phyloP scores from a whole-genome alignment of 2,113 vertebrate species.

The Solea solea region DNA sequence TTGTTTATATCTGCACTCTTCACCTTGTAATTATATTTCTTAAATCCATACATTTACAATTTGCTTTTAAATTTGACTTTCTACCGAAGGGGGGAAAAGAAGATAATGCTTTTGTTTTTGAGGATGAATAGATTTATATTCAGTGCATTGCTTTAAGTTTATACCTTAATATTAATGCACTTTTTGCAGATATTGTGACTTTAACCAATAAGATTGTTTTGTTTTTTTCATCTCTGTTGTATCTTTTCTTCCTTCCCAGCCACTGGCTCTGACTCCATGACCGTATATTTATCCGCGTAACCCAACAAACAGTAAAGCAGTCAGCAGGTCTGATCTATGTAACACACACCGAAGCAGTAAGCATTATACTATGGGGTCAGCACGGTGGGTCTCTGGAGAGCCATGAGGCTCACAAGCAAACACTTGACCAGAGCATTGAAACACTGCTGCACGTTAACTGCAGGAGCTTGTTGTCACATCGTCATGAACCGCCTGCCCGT shows the following conservation, averaged over 20 bases:
- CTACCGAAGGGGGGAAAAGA: no score
- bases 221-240: not conserved
- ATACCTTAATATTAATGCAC: not conserved
- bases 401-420: constrained; percentile 32
- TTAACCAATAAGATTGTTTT: not conserved
- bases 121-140: no score
- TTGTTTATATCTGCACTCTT: no score
- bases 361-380: constrained; percentile 55
- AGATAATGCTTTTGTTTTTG: no score
- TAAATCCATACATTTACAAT: no score
- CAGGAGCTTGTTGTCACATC: constrained; percentile 2
- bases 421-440: constrained; percentile 20
- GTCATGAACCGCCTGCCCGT: not conserved
- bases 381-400: constrained; percentile 39
- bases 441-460: constrained; percentile 8
- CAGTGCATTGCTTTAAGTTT: not conserved
- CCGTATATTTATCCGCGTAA: not conserved
- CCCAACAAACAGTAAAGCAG: constrained; percentile 5
- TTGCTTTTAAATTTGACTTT: no score
- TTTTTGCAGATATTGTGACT: not conserved
- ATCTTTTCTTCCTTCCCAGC: not conserved
- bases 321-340: constrained; percentile 41
- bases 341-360: constrained; percentile 46
- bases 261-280: not conserved
- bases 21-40: no score